Conservation (phyloP, 1,140 invertebrate species). For the Anadara kagoshimensis region DNA sequence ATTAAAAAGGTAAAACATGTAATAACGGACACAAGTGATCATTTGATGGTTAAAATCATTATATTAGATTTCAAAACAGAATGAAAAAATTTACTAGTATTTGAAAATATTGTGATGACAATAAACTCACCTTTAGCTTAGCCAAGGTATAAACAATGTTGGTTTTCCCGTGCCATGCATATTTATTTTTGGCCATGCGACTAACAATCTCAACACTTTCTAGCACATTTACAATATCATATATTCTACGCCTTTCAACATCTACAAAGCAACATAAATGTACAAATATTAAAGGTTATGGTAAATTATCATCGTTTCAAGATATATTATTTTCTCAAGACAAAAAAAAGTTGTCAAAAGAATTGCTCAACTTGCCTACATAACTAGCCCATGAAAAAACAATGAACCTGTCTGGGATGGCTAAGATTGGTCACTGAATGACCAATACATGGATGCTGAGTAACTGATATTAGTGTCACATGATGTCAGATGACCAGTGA, state of each 20-base stretch:
- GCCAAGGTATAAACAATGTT: conserved; percentile 70
- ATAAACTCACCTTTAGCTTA: conserved; percentile 70
- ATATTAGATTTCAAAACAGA: not conserved
- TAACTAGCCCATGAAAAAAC: too few relatives aligned
- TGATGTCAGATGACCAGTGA: too few relatives aligned
- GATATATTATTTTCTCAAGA: too few relatives aligned
- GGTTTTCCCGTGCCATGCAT: conserved; percentile 75
- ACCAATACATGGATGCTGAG: too few relatives aligned
- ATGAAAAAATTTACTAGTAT: not conserved
- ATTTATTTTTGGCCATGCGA: conserved; percentile 74
- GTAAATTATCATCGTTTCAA: too few relatives aligned
- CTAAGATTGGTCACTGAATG: too few relatives aligned
- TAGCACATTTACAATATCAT: conserved; percentile 86
- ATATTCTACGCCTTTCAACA: conserved; percentile 82
- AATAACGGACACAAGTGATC: not conserved
- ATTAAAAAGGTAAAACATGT: too few relatives aligned
- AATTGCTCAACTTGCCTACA: too few relatives aligned
- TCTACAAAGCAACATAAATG: conserved; percentile 58
- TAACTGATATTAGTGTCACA: too few relatives aligned
- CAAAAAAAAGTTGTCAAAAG: too few relatives aligned
- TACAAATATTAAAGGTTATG: too few relatives aligned
- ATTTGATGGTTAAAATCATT: not conserved
- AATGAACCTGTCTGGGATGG: too few relatives aligned
- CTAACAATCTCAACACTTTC: conserved; percentile 83
- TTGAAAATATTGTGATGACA: not conserved